These are phyloP conservation scores for Trogon melanurus DNA, from an alignment of 2,113 vertebrate species.

Conservation along the genomic window DNA sequence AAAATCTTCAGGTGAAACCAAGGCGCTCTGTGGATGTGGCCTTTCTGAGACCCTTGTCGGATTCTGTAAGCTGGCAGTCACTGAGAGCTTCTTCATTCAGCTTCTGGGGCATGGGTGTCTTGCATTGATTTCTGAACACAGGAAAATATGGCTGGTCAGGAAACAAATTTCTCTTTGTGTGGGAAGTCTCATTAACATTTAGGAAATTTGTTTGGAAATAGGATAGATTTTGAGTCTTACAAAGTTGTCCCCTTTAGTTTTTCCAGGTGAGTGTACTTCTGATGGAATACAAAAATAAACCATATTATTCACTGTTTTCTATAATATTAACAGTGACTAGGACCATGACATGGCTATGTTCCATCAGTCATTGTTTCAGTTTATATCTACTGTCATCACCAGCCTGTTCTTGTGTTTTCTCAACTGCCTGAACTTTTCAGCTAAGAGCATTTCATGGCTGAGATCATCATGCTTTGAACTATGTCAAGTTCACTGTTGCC, in stretches of 20 bases:
- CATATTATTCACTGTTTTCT: not conserved
- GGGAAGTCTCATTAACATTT: not conserved
- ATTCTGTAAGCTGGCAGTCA: not conserved
- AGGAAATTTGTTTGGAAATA: not conserved
- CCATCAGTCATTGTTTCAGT: not conserved
- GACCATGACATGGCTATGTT: not conserved
- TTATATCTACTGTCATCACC: not conserved
- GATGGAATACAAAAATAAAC: not conserved
- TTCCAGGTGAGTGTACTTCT: not conserved
- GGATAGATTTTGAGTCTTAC: not conserved
- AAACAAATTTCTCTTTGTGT: not conserved
- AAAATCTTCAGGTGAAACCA: not conserved
- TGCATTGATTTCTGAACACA: not conserved
- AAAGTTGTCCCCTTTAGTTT: fast-evolving
- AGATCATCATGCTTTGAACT: not conserved
- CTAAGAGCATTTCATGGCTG: not conserved
- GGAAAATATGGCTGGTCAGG: not conserved
- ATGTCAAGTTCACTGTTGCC: not conserved
- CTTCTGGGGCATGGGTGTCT: not conserved
- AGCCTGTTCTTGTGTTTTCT: not conserved
- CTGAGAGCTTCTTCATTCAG: not conserved
- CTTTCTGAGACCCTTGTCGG: not conserved
- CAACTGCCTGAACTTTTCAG: not conserved
- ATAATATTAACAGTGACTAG: not conserved
- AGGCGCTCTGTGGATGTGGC: not conserved